Evolutionary conservation across 2,113 vertebrate genomes (phyloP), one percentile per base, ranked within the genome.

Genomic region (Carettochelys insculpta): DNA sequence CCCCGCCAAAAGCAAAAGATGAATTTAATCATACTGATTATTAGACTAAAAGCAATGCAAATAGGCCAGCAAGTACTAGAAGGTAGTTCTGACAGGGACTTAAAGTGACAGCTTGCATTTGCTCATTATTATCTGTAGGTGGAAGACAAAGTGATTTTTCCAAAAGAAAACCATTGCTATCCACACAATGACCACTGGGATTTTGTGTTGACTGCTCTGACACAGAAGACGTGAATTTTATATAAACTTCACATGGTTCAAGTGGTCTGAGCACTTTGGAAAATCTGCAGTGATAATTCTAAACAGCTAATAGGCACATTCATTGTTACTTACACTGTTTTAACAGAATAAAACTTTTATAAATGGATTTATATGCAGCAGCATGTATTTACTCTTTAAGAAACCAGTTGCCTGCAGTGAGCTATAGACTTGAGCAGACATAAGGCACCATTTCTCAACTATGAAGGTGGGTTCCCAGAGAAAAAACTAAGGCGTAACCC

Each of bases 351-450:
- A 91, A 93, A 88, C 94, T 94, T 96, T 85, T 91, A 88, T 87
- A 94, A 90, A 95, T 87, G 25, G 88, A 85, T 94, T 95, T 94
- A 86, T 96, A 90, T 95, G 85, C 88, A 93, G 93, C 76, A 27
- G n/a, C 9, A 68, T 68, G 90, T 80, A 68, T 77, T 19, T 41
- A 45, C 45, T 51, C 80, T 82, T 92, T 92, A 83, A 90, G 88
- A 94, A 92, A 80, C 45, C 3, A 54, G 75, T 76, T 90, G 92
- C 83, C 85, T 56, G 83, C 71, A 8, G 0, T 71, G 83, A 84
- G 88, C 58, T 81, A 25, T 22, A 90, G 85, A 5, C 38, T 93
- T 25, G 78, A 68, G 25, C 73, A 38, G 75, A 90, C 87, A 87
- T 87, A 56, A 20, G 88, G 22, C 34, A 90, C 58, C 12, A n/a